Base-by-base conservation (phyloP, 2,113 vertebrate species). In the Typhlomys cinereus region DNA sequence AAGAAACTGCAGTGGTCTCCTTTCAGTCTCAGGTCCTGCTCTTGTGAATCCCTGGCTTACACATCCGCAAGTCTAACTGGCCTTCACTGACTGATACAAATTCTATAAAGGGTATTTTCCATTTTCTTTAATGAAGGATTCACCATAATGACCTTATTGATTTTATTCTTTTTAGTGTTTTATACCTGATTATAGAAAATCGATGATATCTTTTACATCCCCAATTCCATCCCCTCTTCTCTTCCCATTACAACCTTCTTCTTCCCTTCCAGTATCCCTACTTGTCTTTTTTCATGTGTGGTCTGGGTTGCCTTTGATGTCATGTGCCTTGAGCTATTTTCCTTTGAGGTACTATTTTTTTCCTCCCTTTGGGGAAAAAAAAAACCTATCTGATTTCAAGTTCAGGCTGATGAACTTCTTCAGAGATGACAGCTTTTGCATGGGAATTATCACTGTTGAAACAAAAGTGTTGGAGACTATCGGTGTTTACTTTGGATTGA, bases 321-420 rank as follows among this genome's bases (percentile, higher is more conserved):
- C n/a, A n/a, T n/a, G n/a, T n/a, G n/a, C n/a, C n/a, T n/a, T n/a
- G 34, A 85, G 44, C 12, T 80, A n/a, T 11, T 84, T 62, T 93
- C 69, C 67, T 93, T 52, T 74, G 48, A 80, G 89, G 70, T 0
- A 39, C 78, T 17, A 21, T 41, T 54, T 41, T 41, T 66, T 44
- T 48, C n/a, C 21, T n/a, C n/a, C n/a, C 50, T 71, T 39, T 39
- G 7, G 23, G 73, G 39, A 75, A 13, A 73, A 39, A 57, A 66
- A 11, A 61, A 73, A 57, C n/a, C n/a, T 90, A 10, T 48, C 67
- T 85, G 95, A 67, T 86, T 84, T 86, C 50, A 66, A 39, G 44
- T 20, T 46, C 15, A 31, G 31, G 44, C n/a, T 20, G 20, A 64
- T 31, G 89, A 85, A 74, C 23, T 50, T 86, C 66, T 86, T 95